Conservation (phyloP, 2,888 invertebrate genomes). For the Drosophila kanekoi region DNA sequence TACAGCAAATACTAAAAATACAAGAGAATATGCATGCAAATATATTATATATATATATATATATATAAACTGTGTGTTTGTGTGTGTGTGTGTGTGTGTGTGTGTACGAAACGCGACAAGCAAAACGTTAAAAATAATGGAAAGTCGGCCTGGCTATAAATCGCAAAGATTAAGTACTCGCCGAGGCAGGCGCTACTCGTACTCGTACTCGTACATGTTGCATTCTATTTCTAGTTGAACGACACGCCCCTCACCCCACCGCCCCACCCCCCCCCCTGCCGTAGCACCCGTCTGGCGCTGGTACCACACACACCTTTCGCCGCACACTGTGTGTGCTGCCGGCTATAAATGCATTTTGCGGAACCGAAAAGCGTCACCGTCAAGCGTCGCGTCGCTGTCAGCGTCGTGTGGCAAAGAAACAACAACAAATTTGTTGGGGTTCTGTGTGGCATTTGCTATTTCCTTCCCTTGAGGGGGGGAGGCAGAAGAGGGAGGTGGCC, state of each 20-base stretch:
- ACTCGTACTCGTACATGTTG: conserved; percentile 34
- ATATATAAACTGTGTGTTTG: not conserved
- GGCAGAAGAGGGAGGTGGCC: not conserved
- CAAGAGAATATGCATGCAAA: conserved; percentile 10
- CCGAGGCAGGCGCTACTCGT: conserved; percentile 11
- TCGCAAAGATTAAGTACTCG: conserved; percentile 72
- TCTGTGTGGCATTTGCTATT: conserved; percentile 22
- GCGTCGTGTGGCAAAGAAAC: conserved; percentile 46
- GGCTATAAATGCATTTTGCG: conserved; percentile 73
- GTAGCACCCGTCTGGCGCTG: not conserved
- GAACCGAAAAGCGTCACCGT: conserved; percentile 63
- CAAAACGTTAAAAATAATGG: conserved; percentile 65
- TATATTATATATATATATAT: not conserved
- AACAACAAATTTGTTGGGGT: not conserved
- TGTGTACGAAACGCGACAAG: conserved; percentile 33
- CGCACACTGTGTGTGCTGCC: conserved; percentile 18
- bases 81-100: not conserved
- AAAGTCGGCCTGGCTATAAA: conserved; percentile 68
- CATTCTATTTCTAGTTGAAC: conserved; percentile 74
- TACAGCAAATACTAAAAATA: conserved; percentile 36
- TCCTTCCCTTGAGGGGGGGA: not conserved
- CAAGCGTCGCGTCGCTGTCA: conserved; percentile 29
- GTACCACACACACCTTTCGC: conserved; percentile 1
- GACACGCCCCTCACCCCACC: conserved; percentile 66
- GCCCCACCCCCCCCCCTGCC: not conserved